Base-by-base conservation (phyloP, 2,888 invertebrate species). In the Odontocerum albicorne region DNA sequence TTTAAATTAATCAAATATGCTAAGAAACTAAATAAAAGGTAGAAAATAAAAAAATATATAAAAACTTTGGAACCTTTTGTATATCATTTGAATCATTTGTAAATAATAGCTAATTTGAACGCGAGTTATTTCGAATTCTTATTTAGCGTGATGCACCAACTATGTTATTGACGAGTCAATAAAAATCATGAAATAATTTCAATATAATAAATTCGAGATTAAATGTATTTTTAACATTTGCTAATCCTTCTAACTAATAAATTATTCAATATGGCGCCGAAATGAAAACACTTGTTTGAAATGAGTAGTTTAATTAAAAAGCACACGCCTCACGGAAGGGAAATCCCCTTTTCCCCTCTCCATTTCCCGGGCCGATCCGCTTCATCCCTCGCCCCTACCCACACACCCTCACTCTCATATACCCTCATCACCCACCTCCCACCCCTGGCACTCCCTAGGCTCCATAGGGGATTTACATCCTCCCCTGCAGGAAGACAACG, bases 271-370 rank as follows among this genome's bases (percentile, higher is more conserved):
- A 50, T 42, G 44, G 46, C 36, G 55, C 31, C 45, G 42, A 49
- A 58, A 56, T 42, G 45, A 46, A 53, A 57, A 50, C 53, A 54
- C 56, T 56, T 38, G 56, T 50, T 56, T 54, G 51, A 57, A 60
- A 57, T 46, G 59, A 53, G 56, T 57, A 56, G 59, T 60, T 60
- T 60, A 60, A 60, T 60, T 60, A 60, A 60, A n/a, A 60, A 60
- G 59, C 52, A 40, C 51, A 50, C 51, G 55, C 59, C 49, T 50
- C 40, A 46, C 49, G 46, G 43, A 33, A 38, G 47, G 43, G 43
- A 31, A 47, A 21, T 45, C 45, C 45, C 31, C 36, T 33, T 39
- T 22, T 39, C 10, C 42, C 35, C 49, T 33, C 43, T 33, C 27
- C 39, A 19, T 19, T 10, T 16, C 39, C 20, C 10, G 22, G 19